Evolutionary conservation across 92 coral and sea anemone species (phyloP).

Genomic region (Epizoanthus stellaris): DNA sequence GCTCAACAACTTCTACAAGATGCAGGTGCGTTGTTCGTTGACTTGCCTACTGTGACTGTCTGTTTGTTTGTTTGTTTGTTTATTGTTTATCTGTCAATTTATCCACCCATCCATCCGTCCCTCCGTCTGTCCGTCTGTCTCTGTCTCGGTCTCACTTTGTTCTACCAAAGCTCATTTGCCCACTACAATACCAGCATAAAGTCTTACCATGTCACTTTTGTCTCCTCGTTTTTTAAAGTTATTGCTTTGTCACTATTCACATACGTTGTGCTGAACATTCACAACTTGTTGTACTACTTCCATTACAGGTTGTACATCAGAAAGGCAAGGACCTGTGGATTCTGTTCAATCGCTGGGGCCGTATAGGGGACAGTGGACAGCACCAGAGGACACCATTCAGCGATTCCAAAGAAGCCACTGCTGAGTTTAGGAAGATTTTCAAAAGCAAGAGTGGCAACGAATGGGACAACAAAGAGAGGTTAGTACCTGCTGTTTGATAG

Average conservation of each 20-base stretch:
- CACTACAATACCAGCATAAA: too few relatives aligned
- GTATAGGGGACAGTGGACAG: conserved; percentile 84
- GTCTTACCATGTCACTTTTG: too few relatives aligned
- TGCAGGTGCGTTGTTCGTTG: conserved; percentile 71
- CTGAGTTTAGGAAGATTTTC: conserved; percentile 82
- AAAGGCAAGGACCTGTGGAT: conserved; percentile 90
- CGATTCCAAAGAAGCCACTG: conserved; percentile 71
- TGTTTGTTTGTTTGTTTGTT: not conserved
- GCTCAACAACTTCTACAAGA: conserved; percentile 86
- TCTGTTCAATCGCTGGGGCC: conserved; percentile 88
- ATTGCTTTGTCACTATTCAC: too few relatives aligned
- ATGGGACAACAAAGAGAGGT: conserved; percentile 83
- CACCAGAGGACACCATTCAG: conserved; percentile 86
- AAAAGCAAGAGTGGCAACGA: conserved; percentile 87
- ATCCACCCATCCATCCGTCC: too few relatives aligned
- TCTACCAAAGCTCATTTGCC: too few relatives aligned
- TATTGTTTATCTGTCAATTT: too few relatives aligned
- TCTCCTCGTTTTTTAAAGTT: too few relatives aligned
- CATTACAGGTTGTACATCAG: conserved; percentile 73
- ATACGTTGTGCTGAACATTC: too few relatives aligned
- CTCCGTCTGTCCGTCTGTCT: not conserved
- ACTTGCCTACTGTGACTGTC: not conserved
- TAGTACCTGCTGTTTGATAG: not conserved
- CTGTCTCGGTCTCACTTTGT: not conserved
- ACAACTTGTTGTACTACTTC: too few relatives aligned